Base-by-base conservation (phyloP, 2,113 vertebrate genomes). In the Melanerpes aurifrons region DNA sequence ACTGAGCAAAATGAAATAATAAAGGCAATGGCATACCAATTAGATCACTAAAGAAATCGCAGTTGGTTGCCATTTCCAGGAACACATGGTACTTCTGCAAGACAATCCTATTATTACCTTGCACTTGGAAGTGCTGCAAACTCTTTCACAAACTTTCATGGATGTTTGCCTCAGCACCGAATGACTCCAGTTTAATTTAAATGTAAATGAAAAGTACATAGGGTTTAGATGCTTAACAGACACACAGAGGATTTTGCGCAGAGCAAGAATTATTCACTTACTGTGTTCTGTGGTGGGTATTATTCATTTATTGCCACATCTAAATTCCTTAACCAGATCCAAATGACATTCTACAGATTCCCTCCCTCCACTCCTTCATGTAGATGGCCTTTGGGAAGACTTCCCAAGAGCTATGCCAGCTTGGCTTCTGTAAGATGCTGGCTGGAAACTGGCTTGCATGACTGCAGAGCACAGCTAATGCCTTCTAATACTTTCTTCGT, bases 131-230 rank as follows among this genome's bases (percentile, higher is more conserved):
- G 37, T 26, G 21, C 54, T 86, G 91, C 56, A 86, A 28, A 88
- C 72, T 89, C 87, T 73, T 73, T n/a, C 35, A 53, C 4, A 68
- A 63, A 47, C 77, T 56, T 82, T 45, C 88, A 37, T 37, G n/a
- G 72, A 37, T 31, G 26, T 90, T 85, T 91, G 81, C 91, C 78
- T 88, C 58, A 6, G 62, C 66, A 67, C 68, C 3, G 84, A 90
- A 89, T 6, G 32, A 24, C 85, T 91, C 62, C 35, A 9, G 58
- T 62, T 92, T 85, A 48, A 89, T 96, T 95, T 95, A 94, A 94
- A 97, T 94, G 92, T 91, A 96, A 91, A 97, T 95, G 58, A 70
- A 93, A 87, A 72, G 67, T 79, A 81, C 64, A 59, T 62, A 48
- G 54, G 13, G 35, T 82, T 89, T 76, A 64, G 95, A 54, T 53